These are phyloP conservation scores for Entomyzon cyanotis DNA, from an alignment of 2,113 vertebrate species.

Conservation along the genomic window DNA sequence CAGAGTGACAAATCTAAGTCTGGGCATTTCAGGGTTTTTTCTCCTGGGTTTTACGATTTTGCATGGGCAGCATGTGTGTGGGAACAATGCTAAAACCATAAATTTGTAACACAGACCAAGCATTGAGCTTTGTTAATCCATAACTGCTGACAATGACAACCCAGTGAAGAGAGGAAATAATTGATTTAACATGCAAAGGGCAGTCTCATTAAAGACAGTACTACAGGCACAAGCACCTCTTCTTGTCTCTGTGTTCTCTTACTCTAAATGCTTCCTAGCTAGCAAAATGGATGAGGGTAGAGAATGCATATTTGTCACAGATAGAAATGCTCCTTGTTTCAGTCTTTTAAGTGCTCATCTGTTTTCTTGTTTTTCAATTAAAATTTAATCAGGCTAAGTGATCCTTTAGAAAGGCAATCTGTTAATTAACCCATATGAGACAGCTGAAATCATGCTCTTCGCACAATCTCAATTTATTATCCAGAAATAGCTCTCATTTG, in stretches of 20 bases:
- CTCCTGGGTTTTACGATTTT: not conserved
- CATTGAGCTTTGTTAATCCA: not conserved
- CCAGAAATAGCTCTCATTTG: not conserved
- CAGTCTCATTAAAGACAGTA: not conserved
- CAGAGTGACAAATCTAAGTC: not conserved
- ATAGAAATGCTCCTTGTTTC: not conserved
- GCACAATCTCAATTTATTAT: not conserved
- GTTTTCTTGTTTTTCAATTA: not conserved
- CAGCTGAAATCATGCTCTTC: not conserved
- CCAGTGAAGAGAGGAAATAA: not conserved
- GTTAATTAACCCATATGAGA: not conserved
- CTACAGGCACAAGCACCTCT: not conserved
- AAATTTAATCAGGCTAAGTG: conserved; percentile 10
- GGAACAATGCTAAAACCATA: not conserved
- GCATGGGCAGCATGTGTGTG: not conserved
- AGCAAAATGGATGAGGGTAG: not conserved
- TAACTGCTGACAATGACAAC: not conserved
- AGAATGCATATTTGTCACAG: not conserved
- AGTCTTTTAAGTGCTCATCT: not conserved
- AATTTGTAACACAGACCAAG: not conserved
- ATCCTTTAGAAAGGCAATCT: not conserved
- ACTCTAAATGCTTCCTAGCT: not conserved
- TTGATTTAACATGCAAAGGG: not conserved
- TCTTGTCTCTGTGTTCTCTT: not conserved
- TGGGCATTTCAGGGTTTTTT: not conserved